Evolutionary conservation across 1,140 invertebrate genomes (phyloP).

Genomic region (Drosophila setifemur): DNA sequence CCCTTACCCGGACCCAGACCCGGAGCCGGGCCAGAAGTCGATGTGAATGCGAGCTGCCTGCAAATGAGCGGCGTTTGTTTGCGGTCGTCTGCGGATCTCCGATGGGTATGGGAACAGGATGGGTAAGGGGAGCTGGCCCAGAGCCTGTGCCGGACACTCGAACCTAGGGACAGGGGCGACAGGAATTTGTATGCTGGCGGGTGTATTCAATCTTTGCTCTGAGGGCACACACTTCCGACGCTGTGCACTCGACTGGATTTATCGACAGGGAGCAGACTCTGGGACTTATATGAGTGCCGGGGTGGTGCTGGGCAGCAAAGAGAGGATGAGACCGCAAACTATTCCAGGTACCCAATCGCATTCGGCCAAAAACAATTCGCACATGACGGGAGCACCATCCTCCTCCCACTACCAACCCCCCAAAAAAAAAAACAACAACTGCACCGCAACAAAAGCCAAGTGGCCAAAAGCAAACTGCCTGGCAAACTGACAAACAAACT

Average conservation of each 20-base stretch:
- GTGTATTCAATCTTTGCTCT: slow-evolving; percentile 43
- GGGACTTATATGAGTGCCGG: background rate
- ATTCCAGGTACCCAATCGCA: slow-evolving; percentile 48
- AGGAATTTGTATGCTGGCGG: slow-evolving; percentile 28
- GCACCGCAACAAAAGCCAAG: slow-evolving; percentile 39
- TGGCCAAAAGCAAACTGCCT: slow-evolving; percentile 25
- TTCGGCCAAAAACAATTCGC: slow-evolving; percentile 49
- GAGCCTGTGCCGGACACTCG: background rate
- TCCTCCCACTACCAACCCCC: background rate
- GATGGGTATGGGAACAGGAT: background rate
- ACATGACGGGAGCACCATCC: slow-evolving; percentile 20
- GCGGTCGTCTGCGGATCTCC: slow-evolving; percentile 22
- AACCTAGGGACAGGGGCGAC: background rate
- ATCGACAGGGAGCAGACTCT: slow-evolving; percentile 15
- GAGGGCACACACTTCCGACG: slow-evolving; percentile 11
- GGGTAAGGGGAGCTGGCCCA: slow-evolving; percentile 1
- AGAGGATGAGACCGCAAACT: slow-evolving; percentile 23
- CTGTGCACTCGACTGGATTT: slow-evolving; percentile 44
- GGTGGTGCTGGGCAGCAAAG: background rate
- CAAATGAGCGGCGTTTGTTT: slow-evolving; percentile 48
- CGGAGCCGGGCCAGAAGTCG: background rate
- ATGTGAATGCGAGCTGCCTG: slow-evolving; percentile 38
- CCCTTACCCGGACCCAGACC: background rate
- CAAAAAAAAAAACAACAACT: slow-evolving; percentile 2
- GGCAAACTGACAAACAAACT: slow-evolving; percentile 43